Percentiles rank a stretch among this genome's conserved stretches.
Conservation (phyloP, 2,113 vertebrate species). For the Astur gentilis region DNA sequence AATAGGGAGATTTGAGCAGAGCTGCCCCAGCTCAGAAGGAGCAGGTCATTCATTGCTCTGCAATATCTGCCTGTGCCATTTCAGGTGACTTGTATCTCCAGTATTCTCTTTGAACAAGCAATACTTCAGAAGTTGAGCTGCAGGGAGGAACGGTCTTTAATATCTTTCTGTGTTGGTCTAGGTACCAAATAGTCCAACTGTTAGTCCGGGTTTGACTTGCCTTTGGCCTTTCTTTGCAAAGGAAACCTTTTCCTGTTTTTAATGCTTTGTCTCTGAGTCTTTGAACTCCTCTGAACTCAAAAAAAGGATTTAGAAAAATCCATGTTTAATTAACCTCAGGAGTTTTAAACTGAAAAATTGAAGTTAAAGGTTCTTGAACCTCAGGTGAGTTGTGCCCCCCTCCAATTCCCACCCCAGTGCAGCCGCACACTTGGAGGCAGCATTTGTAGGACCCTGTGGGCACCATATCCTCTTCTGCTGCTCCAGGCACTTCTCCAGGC, state of each 20-base stretch:
- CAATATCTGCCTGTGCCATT: neutral
- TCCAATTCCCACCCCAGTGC: neutral
- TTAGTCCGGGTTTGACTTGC: too few relatives aligned
- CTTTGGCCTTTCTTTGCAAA: neutral
- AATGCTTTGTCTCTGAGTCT: neutral
- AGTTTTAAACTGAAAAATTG: neutral
- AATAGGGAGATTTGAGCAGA: neutral
- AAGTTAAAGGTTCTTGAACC: neutral
- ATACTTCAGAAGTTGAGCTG: too few relatives aligned
- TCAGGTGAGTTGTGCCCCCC: neutral
- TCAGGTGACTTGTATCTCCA: too few relatives aligned
- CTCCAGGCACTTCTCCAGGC: neutral
- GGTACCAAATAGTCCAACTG: neutral
- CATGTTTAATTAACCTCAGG: neutral
- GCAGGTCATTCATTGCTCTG: neutral
- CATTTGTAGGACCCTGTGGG: too few relatives aligned
- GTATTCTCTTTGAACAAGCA: neutral
- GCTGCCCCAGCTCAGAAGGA: neutral
- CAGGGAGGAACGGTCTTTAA: neutral
- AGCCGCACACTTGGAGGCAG: neutral
- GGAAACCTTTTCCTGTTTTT: too few relatives aligned
- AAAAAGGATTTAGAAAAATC: neutral
- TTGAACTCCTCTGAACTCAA: neutral
- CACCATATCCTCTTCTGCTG: neutral
- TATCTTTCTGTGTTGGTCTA: neutral